Conservation (phyloP, 2,797 vertebrate species). For the Monodelphis domestica region DNA sequence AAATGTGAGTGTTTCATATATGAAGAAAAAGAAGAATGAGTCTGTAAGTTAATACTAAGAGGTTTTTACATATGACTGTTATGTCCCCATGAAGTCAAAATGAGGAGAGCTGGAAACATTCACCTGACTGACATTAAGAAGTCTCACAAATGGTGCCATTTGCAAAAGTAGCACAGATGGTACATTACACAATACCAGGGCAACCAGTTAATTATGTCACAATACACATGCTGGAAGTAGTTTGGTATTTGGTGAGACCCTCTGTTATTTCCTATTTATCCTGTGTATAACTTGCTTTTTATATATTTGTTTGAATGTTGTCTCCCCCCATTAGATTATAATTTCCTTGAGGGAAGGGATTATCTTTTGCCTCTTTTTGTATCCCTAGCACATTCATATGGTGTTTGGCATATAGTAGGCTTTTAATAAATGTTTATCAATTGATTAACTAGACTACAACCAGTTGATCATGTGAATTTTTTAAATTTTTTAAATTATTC, state of each 20-base stretch:
- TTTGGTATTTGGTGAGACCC: neutral
- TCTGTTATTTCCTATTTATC: neutral
- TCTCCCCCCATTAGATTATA: neutral
- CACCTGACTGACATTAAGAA: neutral
- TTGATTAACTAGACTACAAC: neutral
- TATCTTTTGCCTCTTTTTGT: neutral
- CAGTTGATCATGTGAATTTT: neutral
- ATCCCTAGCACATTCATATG: too few relatives aligned
- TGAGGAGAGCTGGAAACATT: neutral
- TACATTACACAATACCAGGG: neutral
- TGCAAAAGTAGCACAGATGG: neutral
- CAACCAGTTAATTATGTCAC: neutral
- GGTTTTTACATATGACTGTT: neutral
- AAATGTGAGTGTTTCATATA: neutral
- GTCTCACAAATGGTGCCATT: neutral
- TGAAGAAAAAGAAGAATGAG: neutral
- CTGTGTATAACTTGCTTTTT: neutral
- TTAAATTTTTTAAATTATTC: neutral
- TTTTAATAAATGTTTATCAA: neutral
- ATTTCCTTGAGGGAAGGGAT: neutral
- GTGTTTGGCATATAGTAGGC: neutral
- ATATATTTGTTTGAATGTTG: neutral
- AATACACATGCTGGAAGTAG: neutral
- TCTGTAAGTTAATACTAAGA: neutral
- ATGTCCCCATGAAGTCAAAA: neutral